Percentiles rank a stretch among this genome's conserved stretches.
Evolutionary conservation across 2,888 invertebrate genomes (phyloP).

Genomic region (Polyploca ridens): DNA sequence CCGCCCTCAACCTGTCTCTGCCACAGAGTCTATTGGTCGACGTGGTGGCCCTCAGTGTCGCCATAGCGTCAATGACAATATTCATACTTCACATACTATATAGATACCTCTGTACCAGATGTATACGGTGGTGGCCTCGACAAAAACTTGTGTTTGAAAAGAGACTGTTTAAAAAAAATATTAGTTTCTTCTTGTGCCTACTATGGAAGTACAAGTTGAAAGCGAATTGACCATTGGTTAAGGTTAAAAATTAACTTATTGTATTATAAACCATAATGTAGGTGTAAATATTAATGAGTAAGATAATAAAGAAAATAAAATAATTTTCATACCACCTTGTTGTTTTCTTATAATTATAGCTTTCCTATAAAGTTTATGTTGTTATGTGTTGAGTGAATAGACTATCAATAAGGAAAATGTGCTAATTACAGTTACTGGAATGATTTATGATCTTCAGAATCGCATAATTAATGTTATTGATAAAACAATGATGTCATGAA

Average conservation of each 20-base stretch:
- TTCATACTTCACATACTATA: slow-evolving; percentile 70
- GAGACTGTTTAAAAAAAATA: slow-evolving; percentile 63
- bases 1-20: slow-evolving; percentile 74
- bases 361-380: neutral
- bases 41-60: slow-evolving; percentile 63
- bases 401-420: slow-evolving; percentile 9
- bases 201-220: slow-evolving; percentile 74
- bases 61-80: slow-evolving; percentile 52
- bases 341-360: neutral
- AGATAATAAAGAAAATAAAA: slow-evolving; percentile 64
- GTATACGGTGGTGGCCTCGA: slow-evolving; percentile 74
- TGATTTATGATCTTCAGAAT: slow-evolving; percentile 4
- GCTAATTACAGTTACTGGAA: slow-evolving; percentile 7
- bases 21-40: slow-evolving; percentile 77
- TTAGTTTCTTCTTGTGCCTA: slow-evolving; percentile 66
- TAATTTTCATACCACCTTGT: slow-evolving; percentile 2
- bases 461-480: slow-evolving; percentile 6
- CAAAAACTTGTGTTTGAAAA: slow-evolving; percentile 68
- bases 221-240: slow-evolving; percentile 55
- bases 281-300: slow-evolving; percentile 71
- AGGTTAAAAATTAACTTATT: slow-evolving; percentile 35
- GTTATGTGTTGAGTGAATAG: neutral
- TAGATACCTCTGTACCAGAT: slow-evolving; percentile 70
- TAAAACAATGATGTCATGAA: slow-evolving; percentile 7
- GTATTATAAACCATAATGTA: slow-evolving; percentile 51